These are phyloP conservation scores for Arnoldichthys spilopterus DNA, from an alignment of 2,797 vertebrate genomes.

Conservation along the genomic window DNA sequence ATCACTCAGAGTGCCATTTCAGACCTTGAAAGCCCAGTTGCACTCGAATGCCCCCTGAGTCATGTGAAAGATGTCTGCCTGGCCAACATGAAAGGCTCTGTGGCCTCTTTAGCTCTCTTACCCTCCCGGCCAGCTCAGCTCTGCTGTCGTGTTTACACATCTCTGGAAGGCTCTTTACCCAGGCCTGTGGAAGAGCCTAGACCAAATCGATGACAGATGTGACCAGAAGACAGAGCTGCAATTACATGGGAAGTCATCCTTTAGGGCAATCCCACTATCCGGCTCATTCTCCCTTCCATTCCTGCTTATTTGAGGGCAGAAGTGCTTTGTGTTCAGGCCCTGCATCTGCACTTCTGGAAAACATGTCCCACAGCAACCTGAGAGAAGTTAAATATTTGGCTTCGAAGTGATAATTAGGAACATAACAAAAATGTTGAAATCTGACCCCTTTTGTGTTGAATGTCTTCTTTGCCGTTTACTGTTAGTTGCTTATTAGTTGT, in stretches of 20 bases:
- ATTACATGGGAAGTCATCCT: constrained; percentile 49
- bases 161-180: constrained; percentile 44
- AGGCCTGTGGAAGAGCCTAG: constrained; percentile 40
- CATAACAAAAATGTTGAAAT: constrained; percentile 3
- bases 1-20: constrained; percentile 1
- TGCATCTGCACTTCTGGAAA: constrained; percentile 25
- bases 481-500: neutral
- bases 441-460: neutral
- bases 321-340: constrained; percentile 36
- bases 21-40: constrained; percentile 28
- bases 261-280: constrained; percentile 20
- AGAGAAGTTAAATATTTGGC: constrained; percentile 40
- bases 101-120: constrained; percentile 42
- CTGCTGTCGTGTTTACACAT: constrained; percentile 49
- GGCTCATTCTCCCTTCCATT: constrained; percentile 28
- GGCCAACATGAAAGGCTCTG: constrained; percentile 41
- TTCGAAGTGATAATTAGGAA: constrained; percentile 7
- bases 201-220: constrained; percentile 54
- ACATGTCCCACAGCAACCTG: constrained; percentile 43
- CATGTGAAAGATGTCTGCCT: constrained; percentile 26
- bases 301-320: constrained; percentile 24
- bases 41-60: constrained; percentile 32
- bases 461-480: neutral
- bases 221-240: constrained; percentile 46
- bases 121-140: constrained; percentile 14